These are phyloP conservation scores for Caenorhabditis tropicalis DNA, from an alignment of 1,140 invertebrate species.

Conservation along the genomic window DNA sequence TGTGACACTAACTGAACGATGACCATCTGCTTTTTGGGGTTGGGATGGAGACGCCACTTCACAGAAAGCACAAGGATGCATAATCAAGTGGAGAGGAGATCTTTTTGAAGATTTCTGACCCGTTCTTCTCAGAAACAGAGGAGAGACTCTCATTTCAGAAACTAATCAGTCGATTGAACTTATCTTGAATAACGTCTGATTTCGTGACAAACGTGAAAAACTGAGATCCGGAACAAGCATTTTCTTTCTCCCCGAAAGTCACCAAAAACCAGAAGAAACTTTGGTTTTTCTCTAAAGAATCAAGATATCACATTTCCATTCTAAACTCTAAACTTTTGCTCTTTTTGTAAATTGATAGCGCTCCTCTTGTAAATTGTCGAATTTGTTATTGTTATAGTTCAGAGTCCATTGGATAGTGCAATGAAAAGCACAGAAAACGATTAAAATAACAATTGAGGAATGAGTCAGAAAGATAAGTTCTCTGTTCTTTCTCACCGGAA, in stretches of 20 bases:
- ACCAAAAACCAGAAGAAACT: background rate
- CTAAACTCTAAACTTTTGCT: background rate
- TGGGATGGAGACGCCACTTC: background rate
- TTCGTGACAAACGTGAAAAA: too few relatives aligned
- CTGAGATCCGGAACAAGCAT: too few relatives aligned
- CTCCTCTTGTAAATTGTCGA: too few relatives aligned
- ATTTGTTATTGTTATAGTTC: background rate
- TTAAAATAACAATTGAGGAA: background rate
- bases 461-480: too few relatives aligned
- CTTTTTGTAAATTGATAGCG: constrained; percentile 11
- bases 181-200: too few relatives aligned
- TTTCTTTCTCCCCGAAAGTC: background rate
- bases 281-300: background rate
- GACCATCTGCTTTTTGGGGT: background rate
- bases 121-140: too few relatives aligned
- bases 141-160: too few relatives aligned
- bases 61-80: background rate
- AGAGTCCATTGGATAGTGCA: background rate
- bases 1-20: constrained; percentile 20
- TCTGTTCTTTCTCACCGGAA: too few relatives aligned
- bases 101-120: too few relatives aligned
- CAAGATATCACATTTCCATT: constrained; percentile 7
- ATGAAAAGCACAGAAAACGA: background rate
- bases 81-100: background rate
- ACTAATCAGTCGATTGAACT: background rate